phyloP scores from a whole-genome alignment of 2,797 vertebrate species.

The Hafferia zeledoni region DNA sequence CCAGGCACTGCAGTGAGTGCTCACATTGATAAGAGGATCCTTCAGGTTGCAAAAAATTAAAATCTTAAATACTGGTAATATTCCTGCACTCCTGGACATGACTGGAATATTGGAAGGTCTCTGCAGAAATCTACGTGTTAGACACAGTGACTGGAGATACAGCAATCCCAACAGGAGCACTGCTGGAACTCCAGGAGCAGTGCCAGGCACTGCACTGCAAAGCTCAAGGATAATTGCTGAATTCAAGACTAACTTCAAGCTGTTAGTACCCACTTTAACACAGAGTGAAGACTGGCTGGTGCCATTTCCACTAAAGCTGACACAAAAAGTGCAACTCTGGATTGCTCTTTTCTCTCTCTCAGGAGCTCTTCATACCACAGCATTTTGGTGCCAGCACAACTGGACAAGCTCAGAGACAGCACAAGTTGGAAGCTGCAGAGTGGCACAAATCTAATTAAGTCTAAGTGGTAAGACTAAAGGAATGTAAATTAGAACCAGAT shows the following conservation, averaged over 20 bases:
- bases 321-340: too few relatives aligned
- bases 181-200: neutral
- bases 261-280: neutral
- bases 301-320: neutral
- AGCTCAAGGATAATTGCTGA: neutral
- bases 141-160: fast-evolving
- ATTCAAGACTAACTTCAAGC: neutral
- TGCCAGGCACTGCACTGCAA: neutral
- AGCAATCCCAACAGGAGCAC: neutral
- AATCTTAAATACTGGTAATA: neutral
- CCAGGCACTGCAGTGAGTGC: neutral
- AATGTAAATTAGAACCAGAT: slow-evolving; percentile 57
- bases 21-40: neutral
- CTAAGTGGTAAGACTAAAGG: slow-evolving; percentile 30
- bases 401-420: neutral
- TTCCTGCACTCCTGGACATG: neutral
- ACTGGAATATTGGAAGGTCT: neutral
- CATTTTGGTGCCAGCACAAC: neutral
- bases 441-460: slow-evolving; percentile 51
- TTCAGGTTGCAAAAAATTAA: neutral
- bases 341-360: too few relatives aligned
- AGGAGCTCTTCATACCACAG: neutral
- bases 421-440: neutral
- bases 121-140: neutral
- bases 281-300: fast-evolving